These are phyloP conservation scores for Platyura marginata DNA, from an alignment of 1,140 invertebrate species.

Conservation along the genomic window DNA sequence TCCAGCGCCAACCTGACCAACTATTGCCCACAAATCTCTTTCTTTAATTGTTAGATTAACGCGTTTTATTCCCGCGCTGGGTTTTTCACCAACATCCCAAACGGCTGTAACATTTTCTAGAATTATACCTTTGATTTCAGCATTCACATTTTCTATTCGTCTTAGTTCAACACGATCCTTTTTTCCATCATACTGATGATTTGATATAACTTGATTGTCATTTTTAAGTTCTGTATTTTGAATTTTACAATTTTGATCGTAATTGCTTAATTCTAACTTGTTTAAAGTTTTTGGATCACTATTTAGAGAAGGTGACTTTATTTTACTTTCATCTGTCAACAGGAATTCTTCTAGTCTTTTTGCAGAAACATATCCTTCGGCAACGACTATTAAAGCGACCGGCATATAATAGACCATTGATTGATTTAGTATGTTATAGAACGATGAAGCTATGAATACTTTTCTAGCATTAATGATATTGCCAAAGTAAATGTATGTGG, in stretches of 20 bases:
- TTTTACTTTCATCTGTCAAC: slow-evolving; percentile 12
- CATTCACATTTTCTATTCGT: slow-evolving; percentile 23
- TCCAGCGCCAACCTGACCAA: slow-evolving; percentile 66
- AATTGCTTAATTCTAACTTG: not conserved
- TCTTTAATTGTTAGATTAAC: slow-evolving; percentile 30
- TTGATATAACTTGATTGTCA: slow-evolving; percentile 4
- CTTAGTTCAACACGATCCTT: slow-evolving; percentile 3
- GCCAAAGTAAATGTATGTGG: slow-evolving; percentile 36
- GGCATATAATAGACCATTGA: slow-evolving; percentile 47
- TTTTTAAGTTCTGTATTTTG: slow-evolving; percentile 8
- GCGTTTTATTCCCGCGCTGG: slow-evolving; percentile 22
- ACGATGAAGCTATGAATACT: slow-evolving; percentile 30
- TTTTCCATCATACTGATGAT: slow-evolving; percentile 12
- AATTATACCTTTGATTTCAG: slow-evolving; percentile 20
- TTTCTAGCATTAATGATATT: slow-evolving; percentile 37
- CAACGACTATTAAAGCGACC: slow-evolving; percentile 36
- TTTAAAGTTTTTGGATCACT: not conserved
- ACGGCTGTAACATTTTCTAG: slow-evolving; percentile 24
- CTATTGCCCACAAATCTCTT: slow-evolving; percentile 39
- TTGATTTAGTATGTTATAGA: slow-evolving; percentile 29
- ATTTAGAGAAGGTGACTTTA: not conserved
- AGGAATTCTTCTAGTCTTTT: slow-evolving; percentile 43
- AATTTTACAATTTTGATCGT: not conserved
- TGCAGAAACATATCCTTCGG: slow-evolving; percentile 40
- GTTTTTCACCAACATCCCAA: slow-evolving; percentile 14